These are phyloP conservation scores for Oryctes rhinoceros DNA, from an alignment of 1,140 invertebrate species.

Conservation along the genomic window DNA sequence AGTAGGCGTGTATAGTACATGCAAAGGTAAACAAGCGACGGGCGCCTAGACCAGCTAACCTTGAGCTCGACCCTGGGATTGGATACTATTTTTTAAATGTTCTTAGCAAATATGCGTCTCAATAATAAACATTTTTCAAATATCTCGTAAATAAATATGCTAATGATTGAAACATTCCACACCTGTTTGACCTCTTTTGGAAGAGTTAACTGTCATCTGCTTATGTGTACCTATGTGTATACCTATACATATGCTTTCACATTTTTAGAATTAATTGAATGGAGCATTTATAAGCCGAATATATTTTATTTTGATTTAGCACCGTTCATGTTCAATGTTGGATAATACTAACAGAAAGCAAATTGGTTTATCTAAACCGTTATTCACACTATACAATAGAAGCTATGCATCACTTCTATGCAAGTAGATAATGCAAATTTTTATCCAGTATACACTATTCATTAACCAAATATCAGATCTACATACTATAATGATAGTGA, in stretches of 20 bases:
- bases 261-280: conserved; percentile 39
- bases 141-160: conserved; percentile 44
- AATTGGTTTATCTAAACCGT: background rate
- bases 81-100: conserved; percentile 47
- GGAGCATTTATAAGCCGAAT: background rate
- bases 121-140: conserved; percentile 46
- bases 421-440: background rate
- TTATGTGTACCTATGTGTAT: conserved; percentile 34
- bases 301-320: no score
- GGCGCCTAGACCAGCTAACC: conserved; percentile 52
- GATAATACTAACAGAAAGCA: background rate
- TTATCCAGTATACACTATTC: background rate
- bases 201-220: conserved; percentile 42
- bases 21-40: conserved; percentile 48
- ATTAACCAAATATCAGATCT: no score
- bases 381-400: background rate
- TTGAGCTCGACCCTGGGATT: conserved; percentile 53
- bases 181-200: conserved; percentile 54
- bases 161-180: conserved; percentile 51
- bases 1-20: conserved; percentile 52
- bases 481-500: background rate
- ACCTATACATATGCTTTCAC: conserved; percentile 39
- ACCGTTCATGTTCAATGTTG: background rate
- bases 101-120: conserved; percentile 45
- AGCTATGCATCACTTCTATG: no score